phyloP scores from a whole-genome alignment of 1,140 invertebrate genomes.

The Caenorhabditis latens region DNA sequence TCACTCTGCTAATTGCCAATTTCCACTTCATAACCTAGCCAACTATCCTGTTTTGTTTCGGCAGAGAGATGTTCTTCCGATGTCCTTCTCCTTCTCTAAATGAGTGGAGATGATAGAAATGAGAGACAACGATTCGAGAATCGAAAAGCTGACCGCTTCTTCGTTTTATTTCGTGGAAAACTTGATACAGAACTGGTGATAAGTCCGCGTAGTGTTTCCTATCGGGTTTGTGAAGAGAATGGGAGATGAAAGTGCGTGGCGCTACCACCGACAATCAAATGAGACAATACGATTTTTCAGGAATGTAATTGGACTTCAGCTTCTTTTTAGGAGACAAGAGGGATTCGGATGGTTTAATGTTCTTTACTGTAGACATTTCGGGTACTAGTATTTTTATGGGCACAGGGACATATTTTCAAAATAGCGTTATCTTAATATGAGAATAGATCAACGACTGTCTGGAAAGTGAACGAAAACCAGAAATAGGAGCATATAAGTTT shows the following conservation, averaged over 20 bases:
- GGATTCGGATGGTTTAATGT: neutral
- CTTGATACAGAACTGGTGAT: slow-evolving; percentile 54
- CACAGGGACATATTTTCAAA: too few relatives aligned
- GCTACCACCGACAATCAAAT: slow-evolving; percentile 6
- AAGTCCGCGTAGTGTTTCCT: slow-evolving; percentile 38
- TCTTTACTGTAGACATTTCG: too few relatives aligned
- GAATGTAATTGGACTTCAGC: slow-evolving; percentile 14
- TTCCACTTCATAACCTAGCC: slow-evolving; percentile 44
- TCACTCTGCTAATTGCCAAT: slow-evolving; percentile 44
- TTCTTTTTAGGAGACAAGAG: neutral
- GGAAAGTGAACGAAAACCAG: too few relatives aligned
- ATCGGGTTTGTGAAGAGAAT: slow-evolving; percentile 30
- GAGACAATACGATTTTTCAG: slow-evolving; percentile 31
- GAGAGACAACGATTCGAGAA: slow-evolving; percentile 37
- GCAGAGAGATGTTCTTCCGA: slow-evolving; percentile 21
- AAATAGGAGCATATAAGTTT: too few relatives aligned
- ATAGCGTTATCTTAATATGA: too few relatives aligned
- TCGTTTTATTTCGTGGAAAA: slow-evolving; percentile 37
- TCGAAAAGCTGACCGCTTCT: slow-evolving; percentile 50
- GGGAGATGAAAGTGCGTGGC: slow-evolving; percentile 19
- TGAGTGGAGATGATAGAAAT: slow-evolving; percentile 18
- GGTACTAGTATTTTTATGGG: too few relatives aligned
- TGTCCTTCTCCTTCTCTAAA: neutral
- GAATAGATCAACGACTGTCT: too few relatives aligned
- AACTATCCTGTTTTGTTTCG: slow-evolving; percentile 6